Percentiles rank a stretch among this genome's conserved stretches.
These are phyloP conservation scores for Scartelaos histophorus DNA, from an alignment of 2,113 vertebrate species.

Conservation along the genomic window DNA sequence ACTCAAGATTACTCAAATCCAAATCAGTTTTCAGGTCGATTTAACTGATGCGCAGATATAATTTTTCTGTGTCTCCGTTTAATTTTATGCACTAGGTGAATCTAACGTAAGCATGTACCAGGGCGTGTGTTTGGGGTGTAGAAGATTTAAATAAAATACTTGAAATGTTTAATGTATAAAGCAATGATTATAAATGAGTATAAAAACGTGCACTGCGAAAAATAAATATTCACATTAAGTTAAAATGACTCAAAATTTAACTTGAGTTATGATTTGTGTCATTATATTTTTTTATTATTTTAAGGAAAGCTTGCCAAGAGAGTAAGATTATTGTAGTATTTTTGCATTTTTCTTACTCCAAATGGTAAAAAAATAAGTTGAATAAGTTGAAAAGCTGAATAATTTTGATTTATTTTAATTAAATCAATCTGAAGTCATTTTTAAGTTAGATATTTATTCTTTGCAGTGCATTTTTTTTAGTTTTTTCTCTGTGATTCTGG, in stretches of 20 bases:
- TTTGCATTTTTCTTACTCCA: too few relatives aligned
- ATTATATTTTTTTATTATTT: neutral
- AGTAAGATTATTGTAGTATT: neutral
- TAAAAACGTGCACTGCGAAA: neutral
- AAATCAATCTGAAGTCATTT: neutral
- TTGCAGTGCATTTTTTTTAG: too few relatives aligned
- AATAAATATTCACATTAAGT: neutral
- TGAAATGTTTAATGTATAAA: conserved; percentile 52
- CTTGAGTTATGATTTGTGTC: too few relatives aligned
- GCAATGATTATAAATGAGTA: neutral
- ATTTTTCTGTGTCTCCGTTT: conserved; percentile 15
- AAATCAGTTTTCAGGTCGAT: neutral
- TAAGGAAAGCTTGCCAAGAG: neutral
- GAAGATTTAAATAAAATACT: conserved; percentile 47
- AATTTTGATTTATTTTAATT: too few relatives aligned
- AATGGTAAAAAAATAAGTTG: too few relatives aligned
- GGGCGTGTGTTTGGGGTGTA: conserved; percentile 44
- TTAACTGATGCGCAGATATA: neutral
- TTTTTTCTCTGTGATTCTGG: neutral
- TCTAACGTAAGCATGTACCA: conserved; percentile 69
- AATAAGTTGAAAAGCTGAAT: too few relatives aligned
- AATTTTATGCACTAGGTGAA: conserved; percentile 43
- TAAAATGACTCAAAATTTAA: neutral
- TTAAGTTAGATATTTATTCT: neutral
- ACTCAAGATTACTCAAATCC: neutral